phyloP scores from a whole-genome alignment of 2,113 vertebrate species.

The Macroglossus sobrinus region DNA sequence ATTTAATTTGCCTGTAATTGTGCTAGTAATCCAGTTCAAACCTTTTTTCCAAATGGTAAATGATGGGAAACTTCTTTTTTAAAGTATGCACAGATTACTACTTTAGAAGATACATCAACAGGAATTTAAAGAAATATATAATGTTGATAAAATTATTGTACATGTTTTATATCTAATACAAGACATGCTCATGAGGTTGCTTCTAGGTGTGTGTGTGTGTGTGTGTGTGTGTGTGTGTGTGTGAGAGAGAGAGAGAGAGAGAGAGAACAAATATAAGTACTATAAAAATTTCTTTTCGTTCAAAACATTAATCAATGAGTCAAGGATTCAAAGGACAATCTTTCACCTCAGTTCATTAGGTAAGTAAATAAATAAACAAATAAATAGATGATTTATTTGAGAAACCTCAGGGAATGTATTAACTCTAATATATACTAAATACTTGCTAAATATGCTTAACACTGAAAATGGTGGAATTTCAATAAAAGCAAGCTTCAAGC shows the following conservation, averaged over 20 bases:
- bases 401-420: slow-evolving; percentile 36
- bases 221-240: background rate
- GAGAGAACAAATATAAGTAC: background rate
- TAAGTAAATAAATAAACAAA: slow-evolving; percentile 19
- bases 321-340: background rate
- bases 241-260: background rate
- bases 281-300: slow-evolving; percentile 27
- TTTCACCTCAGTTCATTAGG: background rate
- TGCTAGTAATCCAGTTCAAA: slow-evolving; percentile 25
- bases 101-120: slow-evolving; percentile 21
- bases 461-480: slow-evolving; percentile 14
- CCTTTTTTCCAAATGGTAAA: slow-evolving; percentile 12
- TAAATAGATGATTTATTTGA: slow-evolving; percentile 25
- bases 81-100: background rate
- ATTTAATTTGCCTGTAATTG: slow-evolving; percentile 47
- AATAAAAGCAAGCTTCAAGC: slow-evolving; percentile 29
- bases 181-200: background rate
- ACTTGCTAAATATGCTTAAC: slow-evolving; percentile 42
- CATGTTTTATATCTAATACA: background rate
- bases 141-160: slow-evolving; percentile 27
- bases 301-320: background rate
- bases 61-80: background rate
- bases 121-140: background rate
- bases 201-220: background rate
- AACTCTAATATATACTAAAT: slow-evolving; percentile 22